Evolutionary conservation across 2,797 vertebrate species (phyloP).

Genomic region (Spinibarbus caldwelli): DNA sequence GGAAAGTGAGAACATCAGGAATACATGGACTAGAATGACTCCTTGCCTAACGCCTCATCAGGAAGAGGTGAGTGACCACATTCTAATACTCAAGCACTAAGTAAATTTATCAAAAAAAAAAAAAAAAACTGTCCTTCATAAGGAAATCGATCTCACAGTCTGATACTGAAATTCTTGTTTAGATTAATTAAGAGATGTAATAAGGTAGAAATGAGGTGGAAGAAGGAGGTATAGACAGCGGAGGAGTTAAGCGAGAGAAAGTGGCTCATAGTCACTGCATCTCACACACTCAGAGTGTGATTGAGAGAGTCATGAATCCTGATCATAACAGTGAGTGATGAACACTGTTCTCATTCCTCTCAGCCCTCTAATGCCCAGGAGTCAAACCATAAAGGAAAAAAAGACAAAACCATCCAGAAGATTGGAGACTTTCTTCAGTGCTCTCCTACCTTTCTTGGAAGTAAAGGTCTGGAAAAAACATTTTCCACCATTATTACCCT

Average conservation of each 20-base stretch:
- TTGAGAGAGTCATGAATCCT: constrained; percentile 8
- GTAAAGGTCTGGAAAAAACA: constrained; percentile 70
- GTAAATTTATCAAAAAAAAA: not conserved
- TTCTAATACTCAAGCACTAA: not conserved
- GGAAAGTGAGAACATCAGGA: constrained; percentile 74
- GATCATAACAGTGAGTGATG: constrained; percentile 23
- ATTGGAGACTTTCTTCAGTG: constrained; percentile 81
- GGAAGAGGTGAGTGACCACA: constrained; percentile 69
- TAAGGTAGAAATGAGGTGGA: not conserved
- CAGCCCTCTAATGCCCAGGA: constrained; percentile 62
- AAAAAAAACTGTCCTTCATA: not conserved
- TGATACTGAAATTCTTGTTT: not conserved
- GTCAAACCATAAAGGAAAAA: constrained; percentile 69
- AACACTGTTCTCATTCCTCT: constrained; percentile 12
- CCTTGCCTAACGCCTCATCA: constrained; percentile 68
- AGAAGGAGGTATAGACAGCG: not conserved
- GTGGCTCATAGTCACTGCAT: not conserved
- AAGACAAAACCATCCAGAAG: constrained; percentile 79
- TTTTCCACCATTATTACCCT: not conserved
- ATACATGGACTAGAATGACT: constrained; percentile 67
- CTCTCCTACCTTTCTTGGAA: constrained; percentile 77
- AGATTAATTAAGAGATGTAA: not conserved
- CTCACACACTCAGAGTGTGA: not conserved
- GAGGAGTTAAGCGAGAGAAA: not conserved
- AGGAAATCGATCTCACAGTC: not conserved